These are phyloP conservation scores for Crocallis elinguaria DNA, from an alignment of 2,888 invertebrate genomes.

Conservation along the genomic window DNA sequence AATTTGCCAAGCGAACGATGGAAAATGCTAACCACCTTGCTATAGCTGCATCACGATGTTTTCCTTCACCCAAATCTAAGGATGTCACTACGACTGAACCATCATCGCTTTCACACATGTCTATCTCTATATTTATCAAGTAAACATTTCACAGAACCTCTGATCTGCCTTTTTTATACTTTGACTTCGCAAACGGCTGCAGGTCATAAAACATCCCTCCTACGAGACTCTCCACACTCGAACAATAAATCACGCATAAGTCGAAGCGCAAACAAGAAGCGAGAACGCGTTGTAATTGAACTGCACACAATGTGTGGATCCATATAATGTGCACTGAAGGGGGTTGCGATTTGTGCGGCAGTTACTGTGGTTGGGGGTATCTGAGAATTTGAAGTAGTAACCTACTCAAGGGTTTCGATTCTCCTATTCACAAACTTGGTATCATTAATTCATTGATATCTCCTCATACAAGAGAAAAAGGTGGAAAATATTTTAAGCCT, in stretches of 20 bases:
- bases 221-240: conserved; percentile 23
- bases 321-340: conserved; percentile 31
- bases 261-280: conserved; percentile 47
- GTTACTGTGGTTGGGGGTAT: conserved; percentile 27
- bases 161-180: neutral
- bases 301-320: conserved; percentile 30
- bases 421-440: too few relatives aligned
- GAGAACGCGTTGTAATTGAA: conserved; percentile 49
- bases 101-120: too few relatives aligned
- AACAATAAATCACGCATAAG: conserved; percentile 56
- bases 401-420: neutral
- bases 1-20: too few relatives aligned
- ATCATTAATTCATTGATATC: too few relatives aligned
- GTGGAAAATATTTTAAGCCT: too few relatives aligned
- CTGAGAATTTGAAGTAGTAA: conserved; percentile 1
- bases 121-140: too few relatives aligned
- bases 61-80: too few relatives aligned
- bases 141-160: too few relatives aligned
- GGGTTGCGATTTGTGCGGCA: conserved; percentile 38
- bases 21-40: too few relatives aligned
- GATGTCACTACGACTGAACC: too few relatives aligned
- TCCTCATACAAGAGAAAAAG: too few relatives aligned
- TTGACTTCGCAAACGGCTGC: neutral
- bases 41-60: too few relatives aligned
- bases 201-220: conserved; percentile 13